Base-by-base conservation (phyloP, 2,888 invertebrate genomes). In the Melolontha melolontha region DNA sequence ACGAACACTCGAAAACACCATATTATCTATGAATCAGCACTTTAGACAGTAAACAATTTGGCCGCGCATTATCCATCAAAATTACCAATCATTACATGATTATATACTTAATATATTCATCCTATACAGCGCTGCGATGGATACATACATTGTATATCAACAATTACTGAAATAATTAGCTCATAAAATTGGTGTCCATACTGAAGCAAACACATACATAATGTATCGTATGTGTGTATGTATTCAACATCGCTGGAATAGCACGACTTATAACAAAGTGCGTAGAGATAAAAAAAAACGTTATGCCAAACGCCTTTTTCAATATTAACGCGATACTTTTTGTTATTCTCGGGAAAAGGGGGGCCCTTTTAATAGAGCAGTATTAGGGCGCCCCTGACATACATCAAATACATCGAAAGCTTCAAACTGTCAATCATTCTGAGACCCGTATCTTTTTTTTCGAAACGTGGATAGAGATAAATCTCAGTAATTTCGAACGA, bases 391-490 rank as follows among this genome's bases (percentile, higher is more conserved):
- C 10, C 34, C 34, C 34, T n/a, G 52, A 54, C 40, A 17, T 40
- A 54, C 16, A 54, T 54, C 41, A 17, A 54, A 54, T 54, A 47
- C 5, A 47, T 14, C 47, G 47, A 8, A 44, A 44, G 29, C 59
- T 59, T 44, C 59, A 29, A 47, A 12, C 44, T 59, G 59, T 59
- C 59, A 59, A 59, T 59, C 59, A 59, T 44, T 44, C 14, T 12
- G 44, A 14, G 29, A 59, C 59, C 59, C 59, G 44, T 59, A 59
- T 59, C 59, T 39, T 10, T 39, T 54, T 44, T 47, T 40, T 55
- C 47, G 47, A 47, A 47, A 47, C 14, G 8, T 14, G 17, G 47
- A 17, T 14, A 14, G 8, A 47, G 59, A 59, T 59, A 59, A 59
- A 59, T 59, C 29, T 29, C 59, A 14, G 44, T 8, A 42, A 59